A percentile compares a stretch with the other conserved stretches of the same genome.
Evolutionary conservation across 2,888 invertebrate genomes (phyloP).

Genomic region (Lepas anatifera): DNA sequence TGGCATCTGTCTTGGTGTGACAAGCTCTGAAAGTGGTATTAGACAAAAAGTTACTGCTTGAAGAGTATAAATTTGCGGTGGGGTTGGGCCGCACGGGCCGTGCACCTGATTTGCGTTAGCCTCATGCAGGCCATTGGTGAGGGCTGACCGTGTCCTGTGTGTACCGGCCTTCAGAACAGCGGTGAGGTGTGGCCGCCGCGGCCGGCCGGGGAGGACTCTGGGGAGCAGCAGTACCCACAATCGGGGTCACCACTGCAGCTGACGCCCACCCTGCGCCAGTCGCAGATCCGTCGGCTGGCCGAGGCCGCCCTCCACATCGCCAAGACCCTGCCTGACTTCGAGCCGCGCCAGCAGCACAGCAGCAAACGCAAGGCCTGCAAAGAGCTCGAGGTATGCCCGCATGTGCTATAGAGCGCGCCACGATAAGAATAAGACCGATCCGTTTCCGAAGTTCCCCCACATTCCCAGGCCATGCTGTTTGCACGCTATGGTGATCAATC

Average conservation of each 20-base stretch:
- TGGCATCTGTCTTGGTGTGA: too few relatives aligned
- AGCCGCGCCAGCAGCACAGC: constrained; percentile 67
- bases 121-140: too few relatives aligned
- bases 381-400: constrained; percentile 57
- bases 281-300: constrained; percentile 70
- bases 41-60: too few relatives aligned
- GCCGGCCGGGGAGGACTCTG: not conserved
- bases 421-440: too few relatives aligned
- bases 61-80: too few relatives aligned
- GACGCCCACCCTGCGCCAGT: constrained; percentile 64
- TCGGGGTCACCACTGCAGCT: constrained; percentile 35
- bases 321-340: constrained; percentile 67
- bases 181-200: not conserved
- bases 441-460: too few relatives aligned
- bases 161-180: not conserved
- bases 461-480: too few relatives aligned
- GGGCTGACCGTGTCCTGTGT: not conserved
- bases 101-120: too few relatives aligned
- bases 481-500: too few relatives aligned
- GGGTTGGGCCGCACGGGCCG: too few relatives aligned
- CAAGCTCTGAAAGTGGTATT: too few relatives aligned
- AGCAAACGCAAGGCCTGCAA: constrained; percentile 81
- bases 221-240: constrained; percentile 19
- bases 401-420: too few relatives aligned
- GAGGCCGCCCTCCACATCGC: constrained; percentile 71